Evolutionary conservation across 1,140 invertebrate genomes (phyloP), one percentile per base, ranked within the genome.

Genomic region (Arctopsyche grandis): DNA sequence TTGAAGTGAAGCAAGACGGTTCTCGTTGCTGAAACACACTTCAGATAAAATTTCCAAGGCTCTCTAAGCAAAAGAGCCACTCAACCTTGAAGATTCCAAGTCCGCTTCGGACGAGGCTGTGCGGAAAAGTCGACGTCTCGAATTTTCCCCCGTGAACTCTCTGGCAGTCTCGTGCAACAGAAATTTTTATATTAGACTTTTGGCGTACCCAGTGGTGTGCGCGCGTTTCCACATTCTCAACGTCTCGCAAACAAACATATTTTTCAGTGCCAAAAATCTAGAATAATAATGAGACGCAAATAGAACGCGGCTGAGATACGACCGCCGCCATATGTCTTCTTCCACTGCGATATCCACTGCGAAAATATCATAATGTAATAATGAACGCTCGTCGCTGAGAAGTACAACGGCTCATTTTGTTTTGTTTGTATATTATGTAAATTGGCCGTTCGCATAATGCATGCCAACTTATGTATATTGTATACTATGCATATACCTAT

Each of bases 261-360:
- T 79, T 79, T 79, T 79, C 78, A 79, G 78, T 79, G 78, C 78
- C 78, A 79, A 79, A 66, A 66, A 46, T 69, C 73, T 52, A 75
- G 78, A 79, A 79, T 75, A 79, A 79, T 79, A 79, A 75, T 56
- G 78, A 44, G 78, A 79, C 78, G 38, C 60, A 76, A 75, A 79
- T 79, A 79, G 78, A 78, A 71, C 69, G 46, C 71, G 46, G 71
- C n/a, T 16, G 74, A 38, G 12, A 16, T 76, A 76, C 71, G 9
- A 22, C 10, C 9, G 22, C 22, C 22, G 63, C 38, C 74, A 22
- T 76, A 76, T 63, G 56, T 63, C 46, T 74, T 70, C 29, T 38
- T 38, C 10, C 16, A 14, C 48, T 46, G 12, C 44, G 44, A 46
- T 12, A 7, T 7, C 12, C 12, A 5, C 12, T 14, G 48, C 48